Base-by-base conservation (phyloP, 1,140 invertebrate genomes). In the Drosophila albomicans region DNA sequence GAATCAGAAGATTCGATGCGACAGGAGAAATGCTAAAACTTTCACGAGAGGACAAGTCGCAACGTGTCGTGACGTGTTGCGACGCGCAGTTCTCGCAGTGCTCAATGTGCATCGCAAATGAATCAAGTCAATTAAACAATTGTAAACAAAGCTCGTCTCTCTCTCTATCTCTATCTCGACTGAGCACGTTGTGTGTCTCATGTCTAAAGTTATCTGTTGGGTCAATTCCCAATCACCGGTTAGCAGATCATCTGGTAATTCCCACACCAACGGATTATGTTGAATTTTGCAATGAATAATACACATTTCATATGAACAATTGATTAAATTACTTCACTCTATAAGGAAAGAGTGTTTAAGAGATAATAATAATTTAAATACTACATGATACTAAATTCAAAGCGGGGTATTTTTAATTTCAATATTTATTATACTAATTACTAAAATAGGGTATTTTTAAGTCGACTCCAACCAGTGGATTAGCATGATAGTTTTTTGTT, bases 21-120 rank as follows among this genome's bases (percentile, higher is more conserved):
- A 13, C 49, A 52, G 49, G 49, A 52, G 51, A 54, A 54, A 35
- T 38, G 30, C 28, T 5, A 32, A 25, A 51, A 54, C 51, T 54
- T 54, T 54, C 28, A 32, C 30, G 11, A 54, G 51, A 54, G 51
- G 30, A 54, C n/a, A 32, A 35, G n/a, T 35, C 28, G 28, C 20
- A 28, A 28, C 32, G 32, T 32, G 32, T 32, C 32, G 32, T 1
- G 32, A 6, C 32, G 32, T 3, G 20, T 3, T 11, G 20, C 16
- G 3, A 11, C 48, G 25, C 10, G 32, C 32, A 32, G 32, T 32
- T 32, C 32, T 32, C 32, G 20, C 20, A 32, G 7, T 32, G 32
- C 2, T 7, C 32, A 32, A 32, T 5, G 8, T 38, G 35, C 35
- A 38, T 7, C 35, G 35, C 35, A 38, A 8, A 38, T 11, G 35